phyloP scores from a whole-genome alignment of 2,888 invertebrate genomes.

The Drosophila ezoana region DNA sequence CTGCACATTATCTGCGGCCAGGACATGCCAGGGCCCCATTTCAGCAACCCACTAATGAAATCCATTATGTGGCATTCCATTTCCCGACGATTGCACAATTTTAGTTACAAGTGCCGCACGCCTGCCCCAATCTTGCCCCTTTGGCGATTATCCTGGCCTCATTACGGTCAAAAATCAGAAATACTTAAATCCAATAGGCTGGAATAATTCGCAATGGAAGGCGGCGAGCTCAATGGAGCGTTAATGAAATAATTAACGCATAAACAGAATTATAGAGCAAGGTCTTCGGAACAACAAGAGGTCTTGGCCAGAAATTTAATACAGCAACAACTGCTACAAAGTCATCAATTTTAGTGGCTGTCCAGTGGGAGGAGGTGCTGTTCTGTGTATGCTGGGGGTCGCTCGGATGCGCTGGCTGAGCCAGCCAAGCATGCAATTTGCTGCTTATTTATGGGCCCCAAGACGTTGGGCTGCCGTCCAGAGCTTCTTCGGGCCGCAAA shows the following conservation, averaged over 20 bases:
- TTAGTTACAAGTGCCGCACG: slow-evolving; percentile 35
- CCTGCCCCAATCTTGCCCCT: background rate
- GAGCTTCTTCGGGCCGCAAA: background rate
- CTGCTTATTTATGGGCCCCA: slow-evolving; percentile 71
- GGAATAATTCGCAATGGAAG: slow-evolving; percentile 63
- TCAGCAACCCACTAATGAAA: slow-evolving; percentile 33
- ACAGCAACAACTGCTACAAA: slow-evolving; percentile 49
- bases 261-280: slow-evolving; percentile 41
- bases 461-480: slow-evolving; percentile 34
- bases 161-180: slow-evolving; percentile 69
- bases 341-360: slow-evolving; percentile 67
- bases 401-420: slow-evolving; percentile 38
- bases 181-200: slow-evolving; percentile 69
- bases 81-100: slow-evolving; percentile 63
- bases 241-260: slow-evolving; percentile 75
- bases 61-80: slow-evolving; percentile 45
- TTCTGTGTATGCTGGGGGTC: background rate
- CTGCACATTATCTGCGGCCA: slow-evolving; percentile 19
- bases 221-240: slow-evolving; percentile 57
- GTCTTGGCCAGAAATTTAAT: slow-evolving; percentile 33
- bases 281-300: slow-evolving; percentile 12
- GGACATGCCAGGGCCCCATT: background rate
- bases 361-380: slow-evolving; percentile 14
- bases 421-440: slow-evolving; percentile 72
- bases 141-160: slow-evolving; percentile 21